phyloP scores from a whole-genome alignment of 1,140 invertebrate genomes.

The Monomorium pharaonis region DNA sequence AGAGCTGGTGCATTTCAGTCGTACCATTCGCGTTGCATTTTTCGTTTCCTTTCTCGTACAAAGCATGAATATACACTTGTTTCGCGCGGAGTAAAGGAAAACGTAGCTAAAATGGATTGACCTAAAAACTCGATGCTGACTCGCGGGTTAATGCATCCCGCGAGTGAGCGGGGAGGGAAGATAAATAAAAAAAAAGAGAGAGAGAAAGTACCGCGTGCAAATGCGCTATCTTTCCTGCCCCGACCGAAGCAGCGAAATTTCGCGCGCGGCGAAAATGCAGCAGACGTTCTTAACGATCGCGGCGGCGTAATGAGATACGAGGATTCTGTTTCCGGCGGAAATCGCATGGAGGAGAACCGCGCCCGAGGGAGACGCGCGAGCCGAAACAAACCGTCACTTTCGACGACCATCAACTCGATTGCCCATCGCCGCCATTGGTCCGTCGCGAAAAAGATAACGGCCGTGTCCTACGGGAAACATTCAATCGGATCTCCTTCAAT shows the following conservation, averaged over 20 bases:
- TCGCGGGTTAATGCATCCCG: background rate
- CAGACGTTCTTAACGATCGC: constrained; percentile 8
- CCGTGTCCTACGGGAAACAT: background rate
- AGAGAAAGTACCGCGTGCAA: background rate
- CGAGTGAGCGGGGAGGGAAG: background rate
- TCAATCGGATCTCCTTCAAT: constrained; percentile 5
- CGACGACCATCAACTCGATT: constrained; percentile 46
- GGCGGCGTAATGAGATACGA: background rate
- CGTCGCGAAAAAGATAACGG: constrained; percentile 29
- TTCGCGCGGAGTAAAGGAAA: background rate
- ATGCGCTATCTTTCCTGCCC: background rate
- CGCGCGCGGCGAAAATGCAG: background rate
- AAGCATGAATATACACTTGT: background rate
- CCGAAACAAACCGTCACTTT: constrained; percentile 19
- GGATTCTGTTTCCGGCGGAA: background rate
- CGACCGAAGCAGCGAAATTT: constrained; percentile 8
- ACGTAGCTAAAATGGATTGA: constrained; percentile 3
- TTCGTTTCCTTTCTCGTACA: background rate
- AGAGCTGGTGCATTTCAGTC: background rate
- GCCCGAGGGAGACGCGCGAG: background rate
- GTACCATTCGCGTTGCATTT: background rate
- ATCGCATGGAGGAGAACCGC: background rate
- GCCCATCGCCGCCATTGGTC: background rate
- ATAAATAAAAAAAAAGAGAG: background rate
- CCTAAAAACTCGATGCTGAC: constrained; percentile 2